A percentile compares a stretch with the other conserved stretches of the same genome.
phyloP scores from a whole-genome alignment of 2,888 invertebrate genomes.

The Megalurothrips usitatus region DNA sequence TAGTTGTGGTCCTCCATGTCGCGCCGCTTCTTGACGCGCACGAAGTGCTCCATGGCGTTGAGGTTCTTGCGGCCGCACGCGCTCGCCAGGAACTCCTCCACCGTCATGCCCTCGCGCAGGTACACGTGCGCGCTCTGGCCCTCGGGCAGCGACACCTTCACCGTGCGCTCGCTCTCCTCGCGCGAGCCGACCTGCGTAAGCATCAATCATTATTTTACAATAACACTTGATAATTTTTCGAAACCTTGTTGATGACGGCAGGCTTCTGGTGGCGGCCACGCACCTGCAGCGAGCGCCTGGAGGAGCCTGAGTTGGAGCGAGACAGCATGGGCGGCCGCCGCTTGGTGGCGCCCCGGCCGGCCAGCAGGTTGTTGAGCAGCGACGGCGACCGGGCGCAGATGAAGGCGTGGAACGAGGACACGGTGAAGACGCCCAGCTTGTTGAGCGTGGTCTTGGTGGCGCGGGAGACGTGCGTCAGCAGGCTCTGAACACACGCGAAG shows the following conservation, averaged over 20 bases:
- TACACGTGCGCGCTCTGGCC: slow-evolving; percentile 68
- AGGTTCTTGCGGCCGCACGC: slow-evolving; percentile 89
- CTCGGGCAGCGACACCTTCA: slow-evolving; percentile 86
- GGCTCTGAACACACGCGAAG: slow-evolving; percentile 64
- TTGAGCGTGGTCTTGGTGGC: slow-evolving; percentile 91
- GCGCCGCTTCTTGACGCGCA: slow-evolving; percentile 86
- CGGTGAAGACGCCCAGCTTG: slow-evolving; percentile 94
- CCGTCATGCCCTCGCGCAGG: slow-evolving; percentile 87
- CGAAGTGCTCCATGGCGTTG: slow-evolving; percentile 93
- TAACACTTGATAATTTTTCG: too few species aligned
- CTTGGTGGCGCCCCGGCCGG: slow-evolving; percentile 86
- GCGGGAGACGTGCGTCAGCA: slow-evolving; percentile 90
- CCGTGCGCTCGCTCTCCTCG: slow-evolving; percentile 81
- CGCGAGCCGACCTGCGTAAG: slow-evolving; percentile 54
- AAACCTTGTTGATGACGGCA: too few species aligned
- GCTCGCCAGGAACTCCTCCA: slow-evolving; percentile 89
- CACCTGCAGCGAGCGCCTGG: slow-evolving; percentile 81
- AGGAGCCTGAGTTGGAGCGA: slow-evolving; percentile 82
- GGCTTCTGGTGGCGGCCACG: too few species aligned
- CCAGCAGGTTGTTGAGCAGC: slow-evolving; percentile 82
- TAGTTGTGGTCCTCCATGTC: slow-evolving; percentile 96
- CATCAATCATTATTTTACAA: too few species aligned
- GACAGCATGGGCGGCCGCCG: slow-evolving; percentile 84
- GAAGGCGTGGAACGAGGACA: slow-evolving; percentile 96
- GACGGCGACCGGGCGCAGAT: slow-evolving; percentile 95